Evolutionary conservation across 2,797 vertebrate species (phyloP), one percentile per base, ranked within the genome.

Genomic region (Luscinia megarhynchos): DNA sequence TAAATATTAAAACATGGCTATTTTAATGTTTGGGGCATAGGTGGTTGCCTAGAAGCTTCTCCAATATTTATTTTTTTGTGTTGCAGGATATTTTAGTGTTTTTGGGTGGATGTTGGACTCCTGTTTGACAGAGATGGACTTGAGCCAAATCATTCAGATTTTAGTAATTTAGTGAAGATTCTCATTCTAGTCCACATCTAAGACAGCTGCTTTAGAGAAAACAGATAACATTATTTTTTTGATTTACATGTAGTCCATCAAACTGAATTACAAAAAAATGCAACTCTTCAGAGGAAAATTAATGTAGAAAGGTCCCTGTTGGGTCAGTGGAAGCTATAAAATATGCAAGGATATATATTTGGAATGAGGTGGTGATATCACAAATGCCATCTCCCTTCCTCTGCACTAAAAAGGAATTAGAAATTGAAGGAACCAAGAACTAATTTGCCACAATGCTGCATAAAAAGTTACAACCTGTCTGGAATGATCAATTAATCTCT

Each of bases 221-320:
- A 61, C 26, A 75, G 45, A 70, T 32, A 58, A 59, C 20, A 7
- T 38, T 50, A 20, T 34, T 79, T 75, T n/a, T 74, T 38, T 64
- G 4, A 90, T 93, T 88, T 84, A 84, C 24, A 66, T 32, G 66
- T 34, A 84, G 40, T 13, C 55, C 41, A 59, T 88, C 93, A 75
- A 94, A 93, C 9, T 55, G 54, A 81, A 81, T 66, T 72, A 63
- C 18, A 59, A 76, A 92, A 63, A 63, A 30, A 1, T 10, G 18
- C 26, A 77, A 6, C 73, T 76, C 54, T 84, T 73, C 15, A 69
- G 64, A 70, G 45, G 24, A 84, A 91, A 91, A 81, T 62, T 23
- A 59, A 93, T 19, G 54, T 19, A 57, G 43, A 82, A 58, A 59
- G 54, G 15, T 46, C 45, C 34, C 61, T 87, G 27, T 29, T 54